Evolutionary conservation across 2,888 invertebrate genomes (phyloP).

Genomic region (Papilio protenor): DNA sequence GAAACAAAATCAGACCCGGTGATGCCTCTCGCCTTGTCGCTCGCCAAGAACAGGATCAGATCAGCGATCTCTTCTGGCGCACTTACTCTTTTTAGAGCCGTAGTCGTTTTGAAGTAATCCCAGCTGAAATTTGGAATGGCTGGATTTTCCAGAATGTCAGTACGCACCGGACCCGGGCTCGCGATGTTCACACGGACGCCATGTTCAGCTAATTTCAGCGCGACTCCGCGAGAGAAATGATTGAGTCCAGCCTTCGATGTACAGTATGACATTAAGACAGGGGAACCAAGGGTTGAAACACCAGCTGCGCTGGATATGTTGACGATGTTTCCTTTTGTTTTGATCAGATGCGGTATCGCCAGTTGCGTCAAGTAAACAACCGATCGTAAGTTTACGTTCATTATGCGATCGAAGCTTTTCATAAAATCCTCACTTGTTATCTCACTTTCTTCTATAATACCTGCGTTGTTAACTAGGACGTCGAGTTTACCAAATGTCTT

Average conservation of each 20-base stretch:
- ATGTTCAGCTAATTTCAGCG: constrained; percentile 87
- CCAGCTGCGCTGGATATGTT: constrained; percentile 91
- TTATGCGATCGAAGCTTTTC: constrained; percentile 52
- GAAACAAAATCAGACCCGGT: constrained; percentile 49
- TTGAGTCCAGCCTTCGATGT: constrained; percentile 57
- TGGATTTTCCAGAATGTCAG: constrained; percentile 75
- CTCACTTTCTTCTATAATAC: constrained; percentile 50
- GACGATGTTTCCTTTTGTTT: constrained; percentile 86
- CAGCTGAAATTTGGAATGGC: background rate
- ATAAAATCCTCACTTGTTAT: constrained; percentile 51
- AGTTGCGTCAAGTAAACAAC: constrained; percentile 50
- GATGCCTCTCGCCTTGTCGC: constrained; percentile 56
- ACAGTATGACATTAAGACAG: constrained; percentile 66
- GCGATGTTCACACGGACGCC: constrained; percentile 87
- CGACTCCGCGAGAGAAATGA: constrained; percentile 55
- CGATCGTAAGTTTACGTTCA: constrained; percentile 53
- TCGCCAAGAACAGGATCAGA: constrained; percentile 54
- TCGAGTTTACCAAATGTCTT: constrained; percentile 56
- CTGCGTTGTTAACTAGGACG: constrained; percentile 61
- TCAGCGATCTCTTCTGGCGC: constrained; percentile 54
- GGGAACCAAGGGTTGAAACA: constrained; percentile 54
- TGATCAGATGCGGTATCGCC: constrained; percentile 52
- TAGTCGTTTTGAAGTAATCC: background rate
- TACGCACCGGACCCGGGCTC: constrained; percentile 54
- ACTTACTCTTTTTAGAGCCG: constrained; percentile 47